Evolutionary conservation across 2,113 vertebrate species (phyloP).

Genomic region (Aleadryas rufinucha): DNA sequence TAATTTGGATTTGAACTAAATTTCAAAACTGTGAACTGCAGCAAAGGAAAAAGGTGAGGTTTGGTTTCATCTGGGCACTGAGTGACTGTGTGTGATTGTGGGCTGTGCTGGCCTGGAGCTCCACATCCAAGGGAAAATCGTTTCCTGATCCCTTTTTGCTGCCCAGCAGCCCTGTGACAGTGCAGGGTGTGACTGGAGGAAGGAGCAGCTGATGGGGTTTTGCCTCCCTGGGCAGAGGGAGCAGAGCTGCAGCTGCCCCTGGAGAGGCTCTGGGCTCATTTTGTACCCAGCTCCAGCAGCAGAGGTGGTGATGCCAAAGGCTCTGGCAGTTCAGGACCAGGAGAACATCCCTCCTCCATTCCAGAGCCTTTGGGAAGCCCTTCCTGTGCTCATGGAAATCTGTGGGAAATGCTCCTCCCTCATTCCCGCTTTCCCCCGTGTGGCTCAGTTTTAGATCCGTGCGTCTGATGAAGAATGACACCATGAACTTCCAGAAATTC

Average conservation of each 20-base stretch:
- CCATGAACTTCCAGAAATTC: conserved; percentile 85
- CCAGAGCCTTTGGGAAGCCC: background rate
- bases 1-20: background rate
- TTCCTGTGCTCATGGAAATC: background rate
- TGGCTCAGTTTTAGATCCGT: conserved; percentile 80
- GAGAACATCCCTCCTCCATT: background rate
- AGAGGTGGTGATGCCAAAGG: background rate
- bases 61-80: background rate
- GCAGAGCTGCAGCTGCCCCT: background rate
- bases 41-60: background rate
- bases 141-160: fast-evolving
- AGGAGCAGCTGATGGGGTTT: background rate
- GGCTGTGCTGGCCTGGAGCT: background rate
- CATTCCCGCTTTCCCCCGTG: fast-evolving
- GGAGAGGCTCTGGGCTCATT: background rate
- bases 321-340: background rate
- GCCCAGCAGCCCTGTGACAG: background rate
- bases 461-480: conserved; percentile 90
- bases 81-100: background rate
- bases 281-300: background rate
- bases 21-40: background rate
- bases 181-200: background rate
- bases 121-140: background rate
- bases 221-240: background rate
- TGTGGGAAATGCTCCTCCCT: background rate